Base-by-base conservation (phyloP, 2,888 invertebrate genomes). In the Orthosia incerta region DNA sequence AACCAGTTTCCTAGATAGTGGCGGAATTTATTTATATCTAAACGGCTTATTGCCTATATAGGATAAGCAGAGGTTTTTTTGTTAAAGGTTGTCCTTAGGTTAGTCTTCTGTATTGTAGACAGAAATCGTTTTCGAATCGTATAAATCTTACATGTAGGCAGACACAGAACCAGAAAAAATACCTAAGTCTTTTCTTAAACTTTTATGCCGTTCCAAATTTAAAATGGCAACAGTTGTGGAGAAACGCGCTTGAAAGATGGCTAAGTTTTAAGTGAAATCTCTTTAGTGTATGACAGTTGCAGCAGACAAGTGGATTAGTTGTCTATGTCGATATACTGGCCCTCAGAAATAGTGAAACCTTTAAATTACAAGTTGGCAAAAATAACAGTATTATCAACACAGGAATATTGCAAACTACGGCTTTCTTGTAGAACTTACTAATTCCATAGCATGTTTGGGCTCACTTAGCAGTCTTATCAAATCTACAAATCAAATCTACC, bases 1-100 rank as follows among this genome's bases (percentile, higher is more conserved):
- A 74, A 74, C 73, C 50, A 48, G 76, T 62, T 73, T 55, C 53
- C 48, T 26, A 75, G 85, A 80, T 82, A 74, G 39, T 60, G 39
- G 53, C 12, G 45, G 71, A 80, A 77, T 80, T 73, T 70, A 75
- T 84, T 72, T 39, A 7, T 80, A 74, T 74, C 76, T 82, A 45
- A 70, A 81, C 61, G 48, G 66, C 23, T 46, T 82, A 66, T 69
- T 74, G 12, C 66, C 59, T 53, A 69, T 67, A 5, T 46, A 69
- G 59, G 69, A 56, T 20, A 12, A 12, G 15, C 9, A 13, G n/a
- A 11, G 15, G 0, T 18, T 64, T 57, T 65, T 79, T 64, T 13
- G 4, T 15, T 45, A 45, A 59, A 50, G 1, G 7, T 16, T 15
- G 16, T 50, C 12, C 4, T 18, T n/a, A 20, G 5, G 0, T 18